Evolutionary conservation across 2,797 vertebrate species (phyloP).

Genomic region (Hoplostethus atlanticus): DNA sequence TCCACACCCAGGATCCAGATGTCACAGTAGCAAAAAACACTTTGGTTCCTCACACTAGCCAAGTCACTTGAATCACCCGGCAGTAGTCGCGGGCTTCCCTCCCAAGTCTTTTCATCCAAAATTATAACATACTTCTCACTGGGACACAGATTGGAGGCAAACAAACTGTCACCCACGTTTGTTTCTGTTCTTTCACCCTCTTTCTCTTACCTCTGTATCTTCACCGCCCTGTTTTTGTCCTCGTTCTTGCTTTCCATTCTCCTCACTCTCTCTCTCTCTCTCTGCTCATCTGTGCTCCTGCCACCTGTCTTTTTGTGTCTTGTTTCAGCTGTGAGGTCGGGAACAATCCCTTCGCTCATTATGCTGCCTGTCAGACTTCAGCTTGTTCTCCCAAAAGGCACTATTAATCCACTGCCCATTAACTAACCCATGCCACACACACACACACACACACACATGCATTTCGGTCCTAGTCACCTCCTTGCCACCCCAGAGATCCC

Average conservation of each 20-base stretch:
- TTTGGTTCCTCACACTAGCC: slow-evolving; percentile 23
- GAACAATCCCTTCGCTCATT: slow-evolving; percentile 56
- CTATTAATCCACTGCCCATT: slow-evolving; percentile 58
- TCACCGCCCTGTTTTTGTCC: slow-evolving; percentile 2
- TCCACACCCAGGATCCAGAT: slow-evolving; percentile 21
- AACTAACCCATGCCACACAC: slow-evolving; percentile 8
- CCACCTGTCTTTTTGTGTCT: slow-evolving; percentile 70
- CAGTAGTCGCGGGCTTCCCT: slow-evolving; percentile 3
- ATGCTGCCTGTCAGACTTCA: slow-evolving; percentile 56
- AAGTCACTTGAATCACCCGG: not conserved
- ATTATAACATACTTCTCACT: not conserved
- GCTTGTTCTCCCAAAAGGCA: slow-evolving; percentile 57
- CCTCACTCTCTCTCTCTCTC: not conserved
- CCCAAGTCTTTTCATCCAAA: slow-evolving; percentile 17
- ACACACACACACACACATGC: slow-evolving; percentile 12
- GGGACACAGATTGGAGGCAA: not conserved
- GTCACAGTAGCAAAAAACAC: not conserved
- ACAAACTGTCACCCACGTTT: not conserved
- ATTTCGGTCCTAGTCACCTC: slow-evolving; percentile 17
- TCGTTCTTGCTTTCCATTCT: slow-evolving; percentile 17
- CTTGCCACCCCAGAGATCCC: slow-evolving; percentile 30
- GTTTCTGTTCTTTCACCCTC: not conserved
- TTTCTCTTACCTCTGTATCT: not conserved
- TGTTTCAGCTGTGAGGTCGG: slow-evolving; percentile 71
- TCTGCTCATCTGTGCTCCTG: slow-evolving; percentile 25